Percentiles rank a stretch among this genome's conserved stretches.
Evolutionary conservation across 2,888 invertebrate species (phyloP).

Genomic region (Anthrax anthrax): DNA sequence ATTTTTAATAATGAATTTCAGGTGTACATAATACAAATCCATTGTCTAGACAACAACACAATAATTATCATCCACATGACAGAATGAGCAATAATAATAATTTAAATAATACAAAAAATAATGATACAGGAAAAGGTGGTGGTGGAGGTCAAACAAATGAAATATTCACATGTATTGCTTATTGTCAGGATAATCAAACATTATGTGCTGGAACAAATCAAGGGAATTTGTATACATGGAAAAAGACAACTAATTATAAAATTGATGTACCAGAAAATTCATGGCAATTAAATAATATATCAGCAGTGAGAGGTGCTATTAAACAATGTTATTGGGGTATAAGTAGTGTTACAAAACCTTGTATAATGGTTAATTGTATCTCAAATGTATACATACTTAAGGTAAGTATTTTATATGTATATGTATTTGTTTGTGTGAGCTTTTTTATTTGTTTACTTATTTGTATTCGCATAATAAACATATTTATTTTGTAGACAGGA

Average conservation of each 20-base stretch:
- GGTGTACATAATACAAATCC: too few relatives aligned
- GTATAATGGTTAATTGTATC: constrained; percentile 67
- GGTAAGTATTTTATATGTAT: constrained; percentile 15
- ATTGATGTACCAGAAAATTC: constrained; percentile 52
- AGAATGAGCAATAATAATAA: too few relatives aligned
- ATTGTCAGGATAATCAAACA: constrained; percentile 55
- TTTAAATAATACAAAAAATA: too few relatives aligned
- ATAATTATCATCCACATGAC: too few relatives aligned
- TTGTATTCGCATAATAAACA: not conserved
- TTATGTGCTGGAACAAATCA: constrained; percentile 81
- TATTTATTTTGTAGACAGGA: too few relatives aligned
- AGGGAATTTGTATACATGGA: constrained; percentile 83
- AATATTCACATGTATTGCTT: constrained; percentile 56
- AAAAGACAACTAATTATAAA: constrained; percentile 30
- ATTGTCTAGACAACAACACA: too few relatives aligned
- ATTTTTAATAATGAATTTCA: too few relatives aligned
- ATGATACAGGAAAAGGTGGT: too few relatives aligned
- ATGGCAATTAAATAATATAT: constrained; percentile 66
- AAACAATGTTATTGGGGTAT: constrained; percentile 72
- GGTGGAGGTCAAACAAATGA: constrained; percentile 29
- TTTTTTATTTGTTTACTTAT: not conserved
- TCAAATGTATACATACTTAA: constrained; percentile 71
- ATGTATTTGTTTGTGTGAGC: not conserved
- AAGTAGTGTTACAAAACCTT: constrained; percentile 51
- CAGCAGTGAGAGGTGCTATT: constrained; percentile 59